Percentiles rank a stretch among this genome's conserved stretches.
These are phyloP conservation scores for Sycophaga agraensis DNA, from an alignment of 1,140 invertebrate genomes.

Conservation along the genomic window DNA sequence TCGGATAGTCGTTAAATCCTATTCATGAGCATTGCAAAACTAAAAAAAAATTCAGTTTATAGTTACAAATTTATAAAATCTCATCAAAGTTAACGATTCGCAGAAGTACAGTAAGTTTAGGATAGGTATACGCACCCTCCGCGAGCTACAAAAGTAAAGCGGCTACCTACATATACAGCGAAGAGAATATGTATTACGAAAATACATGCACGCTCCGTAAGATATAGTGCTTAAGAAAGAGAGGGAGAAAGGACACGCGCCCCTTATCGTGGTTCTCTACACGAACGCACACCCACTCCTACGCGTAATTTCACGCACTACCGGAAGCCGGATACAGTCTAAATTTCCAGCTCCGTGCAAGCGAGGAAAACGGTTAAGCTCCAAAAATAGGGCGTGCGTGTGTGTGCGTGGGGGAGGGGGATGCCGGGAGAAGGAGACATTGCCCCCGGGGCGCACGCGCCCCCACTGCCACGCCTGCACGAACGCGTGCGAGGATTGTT, in stretches of 20 bases:
- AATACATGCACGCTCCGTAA: neutral
- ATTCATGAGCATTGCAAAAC: too few relatives aligned
- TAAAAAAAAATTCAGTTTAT: too few relatives aligned
- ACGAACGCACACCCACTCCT: neutral
- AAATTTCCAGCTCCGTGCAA: neutral
- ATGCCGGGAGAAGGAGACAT: neutral
- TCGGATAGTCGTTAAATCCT: too few relatives aligned
- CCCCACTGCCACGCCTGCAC: too few relatives aligned
- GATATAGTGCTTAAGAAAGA: too few relatives aligned
- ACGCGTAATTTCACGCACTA: constrained; percentile 15
- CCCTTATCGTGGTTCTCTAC: constrained; percentile 10
- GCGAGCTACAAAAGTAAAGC: too few relatives aligned
- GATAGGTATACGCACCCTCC: too few relatives aligned
- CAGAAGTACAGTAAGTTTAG: too few relatives aligned
- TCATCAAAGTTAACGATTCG: too few relatives aligned
- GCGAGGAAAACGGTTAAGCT: constrained; percentile 24
- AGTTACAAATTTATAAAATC: too few relatives aligned
- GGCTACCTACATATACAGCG: too few relatives aligned
- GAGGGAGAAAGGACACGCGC: neutral
- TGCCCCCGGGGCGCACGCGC: neutral
- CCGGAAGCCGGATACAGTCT: constrained; percentile 24
- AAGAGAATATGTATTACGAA: too few relatives aligned
- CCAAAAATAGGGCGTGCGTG: constrained; percentile 19
- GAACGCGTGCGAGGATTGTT: neutral
- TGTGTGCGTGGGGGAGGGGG: neutral